A percentile compares a stretch with the other conserved stretches of the same genome.
These are phyloP conservation scores for Chelonus formosanus DNA, from an alignment of 2,888 invertebrate genomes.

Conservation along the genomic window DNA sequence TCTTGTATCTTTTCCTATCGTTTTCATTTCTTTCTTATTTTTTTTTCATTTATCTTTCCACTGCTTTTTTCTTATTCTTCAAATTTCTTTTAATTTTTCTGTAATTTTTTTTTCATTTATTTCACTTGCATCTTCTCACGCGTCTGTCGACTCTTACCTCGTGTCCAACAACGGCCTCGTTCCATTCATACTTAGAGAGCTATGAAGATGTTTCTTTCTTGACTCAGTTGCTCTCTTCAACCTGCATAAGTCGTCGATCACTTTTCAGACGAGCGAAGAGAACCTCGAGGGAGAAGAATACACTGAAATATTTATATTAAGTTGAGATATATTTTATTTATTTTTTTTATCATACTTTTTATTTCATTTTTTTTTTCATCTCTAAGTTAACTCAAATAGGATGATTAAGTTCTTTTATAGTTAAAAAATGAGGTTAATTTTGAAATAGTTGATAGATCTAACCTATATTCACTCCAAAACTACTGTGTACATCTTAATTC, in stretches of 20 bases:
- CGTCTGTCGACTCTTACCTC: conserved; percentile 22
- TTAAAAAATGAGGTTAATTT: too few species aligned
- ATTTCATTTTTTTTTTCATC: conserved; percentile 19
- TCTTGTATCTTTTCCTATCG: neutral
- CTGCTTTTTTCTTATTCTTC: conserved; percentile 18
- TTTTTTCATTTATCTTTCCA: conserved; percentile 15
- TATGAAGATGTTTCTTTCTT: conserved; percentile 41
- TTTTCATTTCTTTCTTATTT: neutral
- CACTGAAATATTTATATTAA: conserved; percentile 23
- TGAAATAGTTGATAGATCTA: too few species aligned
- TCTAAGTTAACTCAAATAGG: neutral
- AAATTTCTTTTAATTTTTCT: neutral
- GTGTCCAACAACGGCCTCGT: conserved; percentile 29
- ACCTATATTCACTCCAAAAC: too few species aligned
- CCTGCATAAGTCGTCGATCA: conserved; percentile 15
- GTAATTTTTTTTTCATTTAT: conserved; percentile 13
- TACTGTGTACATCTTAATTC: too few species aligned
- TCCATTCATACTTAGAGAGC: conserved; percentile 41
- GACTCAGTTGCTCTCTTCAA: conserved; percentile 21
- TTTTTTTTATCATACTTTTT: conserved; percentile 18
- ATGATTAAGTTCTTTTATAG: too few species aligned
- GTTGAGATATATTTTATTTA: conserved; percentile 7
- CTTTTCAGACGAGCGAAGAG: neutral
- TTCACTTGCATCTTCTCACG: conserved; percentile 32
- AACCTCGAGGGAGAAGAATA: conserved; percentile 9